Conservation (phyloP, 2,888 invertebrate genomes). For the Lymantria monacha region DNA sequence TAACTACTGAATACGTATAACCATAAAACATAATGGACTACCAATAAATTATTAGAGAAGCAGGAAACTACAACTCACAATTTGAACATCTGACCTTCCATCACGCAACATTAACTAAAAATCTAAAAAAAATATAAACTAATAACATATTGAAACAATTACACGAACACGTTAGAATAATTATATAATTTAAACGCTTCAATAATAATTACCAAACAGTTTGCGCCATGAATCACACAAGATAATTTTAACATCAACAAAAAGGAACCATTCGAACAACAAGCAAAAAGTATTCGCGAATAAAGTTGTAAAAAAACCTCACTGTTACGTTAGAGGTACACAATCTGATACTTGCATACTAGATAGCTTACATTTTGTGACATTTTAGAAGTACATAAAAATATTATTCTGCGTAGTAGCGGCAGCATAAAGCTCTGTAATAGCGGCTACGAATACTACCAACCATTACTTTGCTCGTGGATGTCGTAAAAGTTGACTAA, state of each 20-base stretch:
- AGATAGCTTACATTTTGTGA: not conserved
- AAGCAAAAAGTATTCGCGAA: not conserved
- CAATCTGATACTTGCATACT: not conserved
- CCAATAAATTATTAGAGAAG: not conserved
- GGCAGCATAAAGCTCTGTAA: too few species aligned
- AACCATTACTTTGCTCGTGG: too few species aligned
- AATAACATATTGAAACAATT: constrained; percentile 1
- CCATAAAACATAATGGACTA: too few species aligned
- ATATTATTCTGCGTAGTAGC: too few species aligned
- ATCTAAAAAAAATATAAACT: constrained; percentile 1
- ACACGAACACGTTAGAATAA: constrained; percentile 14
- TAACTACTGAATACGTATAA: too few species aligned
- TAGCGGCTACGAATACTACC: too few species aligned
- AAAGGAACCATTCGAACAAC: not conserved
- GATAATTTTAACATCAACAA: not conserved
- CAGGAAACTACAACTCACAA: not conserved
- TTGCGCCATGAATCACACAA: constrained; percentile 7
- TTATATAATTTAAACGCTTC: constrained; percentile 3
- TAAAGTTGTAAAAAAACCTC: constrained; percentile 7
- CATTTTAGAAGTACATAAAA: too few species aligned
- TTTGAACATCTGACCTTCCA: not conserved
- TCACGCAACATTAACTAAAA: constrained; percentile 6
- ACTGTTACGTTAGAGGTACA: not conserved
- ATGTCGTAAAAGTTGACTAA: too few species aligned
- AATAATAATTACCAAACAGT: constrained; percentile 3